A percentile compares a stretch with the other conserved stretches of the same genome.
Evolutionary conservation across 2,797 vertebrate species (phyloP).

Genomic region (Erethizon dorsatum): DNA sequence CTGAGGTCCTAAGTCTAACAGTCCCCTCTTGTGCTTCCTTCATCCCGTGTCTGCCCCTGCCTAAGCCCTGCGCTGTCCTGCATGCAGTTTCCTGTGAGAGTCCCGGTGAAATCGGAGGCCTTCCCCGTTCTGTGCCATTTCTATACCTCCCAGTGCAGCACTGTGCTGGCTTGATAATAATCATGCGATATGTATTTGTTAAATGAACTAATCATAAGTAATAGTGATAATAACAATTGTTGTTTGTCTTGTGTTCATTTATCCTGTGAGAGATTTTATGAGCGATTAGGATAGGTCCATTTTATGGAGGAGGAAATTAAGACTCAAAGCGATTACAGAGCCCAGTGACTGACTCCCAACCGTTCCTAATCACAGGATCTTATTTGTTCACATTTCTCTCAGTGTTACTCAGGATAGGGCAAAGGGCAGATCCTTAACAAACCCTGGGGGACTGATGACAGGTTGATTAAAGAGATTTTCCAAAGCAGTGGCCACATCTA

Average conservation of each 20-base stretch:
- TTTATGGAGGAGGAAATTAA: constrained; percentile 46
- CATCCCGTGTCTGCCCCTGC: background rate
- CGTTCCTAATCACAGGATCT: constrained; percentile 41
- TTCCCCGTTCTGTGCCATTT: background rate
- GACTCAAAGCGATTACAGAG: background rate
- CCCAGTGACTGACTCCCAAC: background rate
- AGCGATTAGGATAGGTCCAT: background rate
- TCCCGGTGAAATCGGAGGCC: background rate
- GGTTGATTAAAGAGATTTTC: constrained; percentile 85
- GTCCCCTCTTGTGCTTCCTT: background rate
- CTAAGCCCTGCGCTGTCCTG: background rate
- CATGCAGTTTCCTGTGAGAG: background rate
- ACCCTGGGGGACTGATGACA: constrained; percentile 77
- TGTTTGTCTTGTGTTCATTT: background rate
- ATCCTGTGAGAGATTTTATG: background rate
- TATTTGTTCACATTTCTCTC: constrained; percentile 26
- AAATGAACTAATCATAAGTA: background rate
- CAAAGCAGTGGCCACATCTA: constrained; percentile 79
- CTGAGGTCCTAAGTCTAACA: background rate
- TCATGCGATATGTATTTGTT: background rate
- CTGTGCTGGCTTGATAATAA: background rate
- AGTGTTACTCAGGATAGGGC: constrained; percentile 49
- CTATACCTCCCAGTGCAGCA: background rate
- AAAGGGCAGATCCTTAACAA: constrained; percentile 81
- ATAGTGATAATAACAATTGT: background rate